These are phyloP conservation scores for Aleiodes leptofemur DNA, from an alignment of 2,888 invertebrate species.

Conservation along the genomic window DNA sequence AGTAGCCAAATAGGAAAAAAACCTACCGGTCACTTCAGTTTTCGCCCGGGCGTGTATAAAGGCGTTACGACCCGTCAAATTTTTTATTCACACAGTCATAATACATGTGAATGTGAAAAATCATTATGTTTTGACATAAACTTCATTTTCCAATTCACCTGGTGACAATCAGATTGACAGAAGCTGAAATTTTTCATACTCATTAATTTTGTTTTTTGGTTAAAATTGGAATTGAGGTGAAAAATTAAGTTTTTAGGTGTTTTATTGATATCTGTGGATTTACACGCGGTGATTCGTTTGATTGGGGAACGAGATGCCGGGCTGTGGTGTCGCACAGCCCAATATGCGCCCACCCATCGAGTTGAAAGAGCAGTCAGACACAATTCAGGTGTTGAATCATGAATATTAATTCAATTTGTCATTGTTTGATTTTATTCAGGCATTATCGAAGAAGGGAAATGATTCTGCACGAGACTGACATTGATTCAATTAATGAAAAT, in stretches of 20 bases:
- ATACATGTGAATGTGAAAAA: neutral
- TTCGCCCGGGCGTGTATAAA: constrained; percentile 9
- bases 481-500: too few species aligned
- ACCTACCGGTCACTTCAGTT: constrained; percentile 28
- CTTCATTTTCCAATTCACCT: neutral
- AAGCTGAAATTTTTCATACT: neutral
- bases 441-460: too few species aligned
- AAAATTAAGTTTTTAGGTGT: constrained; percentile 9
- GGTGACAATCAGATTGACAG: neutral
- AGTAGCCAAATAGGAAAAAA: constrained; percentile 25
- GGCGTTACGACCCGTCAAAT: neutral
- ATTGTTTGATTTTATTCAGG: too few species aligned
- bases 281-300: neutral
- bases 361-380: constrained; percentile 85
- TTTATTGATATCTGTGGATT: neutral
- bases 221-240: neutral
- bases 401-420: constrained; percentile 14
- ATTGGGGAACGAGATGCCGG: constrained; percentile 62
- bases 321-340: constrained; percentile 82
- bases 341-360: constrained; percentile 88
- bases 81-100: neutral
- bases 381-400: constrained; percentile 80
- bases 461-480: too few species aligned
- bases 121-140: constrained; percentile 7
- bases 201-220: neutral